phyloP scores from a whole-genome alignment of 2,888 invertebrate species.

The Scrobipalpa atriplicella region DNA sequence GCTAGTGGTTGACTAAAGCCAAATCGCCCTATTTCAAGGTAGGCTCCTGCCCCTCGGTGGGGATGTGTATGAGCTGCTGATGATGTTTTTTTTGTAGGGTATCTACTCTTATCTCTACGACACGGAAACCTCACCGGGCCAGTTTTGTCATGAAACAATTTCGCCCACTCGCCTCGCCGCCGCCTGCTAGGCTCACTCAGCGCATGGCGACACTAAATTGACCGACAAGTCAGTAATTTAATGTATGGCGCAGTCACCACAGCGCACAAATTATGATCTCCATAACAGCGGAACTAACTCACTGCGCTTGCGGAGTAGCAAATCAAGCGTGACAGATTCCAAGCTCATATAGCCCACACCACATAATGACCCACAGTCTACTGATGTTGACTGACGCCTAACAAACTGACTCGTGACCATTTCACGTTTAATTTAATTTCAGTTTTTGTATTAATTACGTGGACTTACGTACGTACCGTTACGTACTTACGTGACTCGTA shows the following conservation, averaged over 20 bases:
- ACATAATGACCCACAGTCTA: too few relatives aligned
- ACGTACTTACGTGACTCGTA: too few relatives aligned
- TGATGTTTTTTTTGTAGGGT: too few relatives aligned
- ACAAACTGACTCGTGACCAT: too few relatives aligned
- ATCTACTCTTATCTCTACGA: too few relatives aligned
- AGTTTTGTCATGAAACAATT: not conserved
- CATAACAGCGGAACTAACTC: constrained; percentile 15
- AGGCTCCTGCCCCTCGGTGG: too few relatives aligned
- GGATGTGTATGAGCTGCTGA: too few relatives aligned
- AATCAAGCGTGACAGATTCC: not conserved
- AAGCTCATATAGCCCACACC: not conserved
- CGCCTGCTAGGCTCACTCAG: not conserved
- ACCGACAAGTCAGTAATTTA: not conserved
- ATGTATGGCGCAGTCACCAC: not conserved
- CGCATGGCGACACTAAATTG: not conserved
- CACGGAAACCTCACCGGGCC: too few relatives aligned
- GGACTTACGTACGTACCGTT: not conserved
- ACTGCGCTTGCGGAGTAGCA: not conserved
- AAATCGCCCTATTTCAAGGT: too few relatives aligned
- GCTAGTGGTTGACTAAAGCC: too few relatives aligned
- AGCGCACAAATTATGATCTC: not conserved
- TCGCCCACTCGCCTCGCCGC: not conserved
- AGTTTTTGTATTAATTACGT: too few relatives aligned
- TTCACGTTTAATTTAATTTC: not conserved
- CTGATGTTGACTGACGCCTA: too few relatives aligned